phyloP scores from a whole-genome alignment of 2,113 vertebrate genomes.

The Lepisosteus osseus region DNA sequence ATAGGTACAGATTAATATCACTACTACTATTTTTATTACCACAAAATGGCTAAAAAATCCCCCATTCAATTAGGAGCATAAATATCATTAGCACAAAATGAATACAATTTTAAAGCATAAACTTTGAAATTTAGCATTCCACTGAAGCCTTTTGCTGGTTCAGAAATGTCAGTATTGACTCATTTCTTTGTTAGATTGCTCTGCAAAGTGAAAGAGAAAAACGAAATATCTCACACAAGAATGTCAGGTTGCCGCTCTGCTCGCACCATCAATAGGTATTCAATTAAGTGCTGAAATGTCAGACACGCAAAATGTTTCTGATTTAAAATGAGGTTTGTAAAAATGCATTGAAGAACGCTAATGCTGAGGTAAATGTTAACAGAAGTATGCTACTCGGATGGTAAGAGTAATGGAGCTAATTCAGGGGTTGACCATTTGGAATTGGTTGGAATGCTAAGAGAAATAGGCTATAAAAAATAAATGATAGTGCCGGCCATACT shows the following conservation, averaged over 20 bases:
- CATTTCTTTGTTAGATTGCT: neutral
- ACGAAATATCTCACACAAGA: neutral
- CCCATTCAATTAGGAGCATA: too few species aligned
- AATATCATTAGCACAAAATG: too few species aligned
- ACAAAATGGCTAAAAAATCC: too few species aligned
- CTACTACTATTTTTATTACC: too few species aligned
- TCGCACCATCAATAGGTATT: conserved; percentile 30
- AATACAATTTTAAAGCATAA: too few species aligned
- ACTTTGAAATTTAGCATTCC: too few species aligned
- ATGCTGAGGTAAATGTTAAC: conserved; percentile 45
- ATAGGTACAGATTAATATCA: too few species aligned
- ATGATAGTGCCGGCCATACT: too few species aligned
- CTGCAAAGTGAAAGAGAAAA: neutral
- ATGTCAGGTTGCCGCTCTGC: neutral
- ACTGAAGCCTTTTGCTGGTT: too few species aligned
- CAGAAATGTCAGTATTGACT: too few species aligned
- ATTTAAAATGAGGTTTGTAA: conserved; percentile 44
- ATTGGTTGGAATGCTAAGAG: neutral
- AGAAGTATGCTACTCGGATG: conserved; percentile 50
- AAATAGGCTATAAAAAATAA: too few species aligned
- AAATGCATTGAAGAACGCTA: conserved; percentile 40
- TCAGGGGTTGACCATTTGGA: conserved; percentile 27
- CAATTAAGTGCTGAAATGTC: conserved; percentile 35
- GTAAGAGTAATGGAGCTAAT: conserved; percentile 48
- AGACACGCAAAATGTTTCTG: conserved; percentile 30